Percentiles rank a stretch among this genome's conserved stretches.
Evolutionary conservation across 2,113 vertebrate genomes (phyloP).

Genomic region (Paradoxurus hermaphroditus): DNA sequence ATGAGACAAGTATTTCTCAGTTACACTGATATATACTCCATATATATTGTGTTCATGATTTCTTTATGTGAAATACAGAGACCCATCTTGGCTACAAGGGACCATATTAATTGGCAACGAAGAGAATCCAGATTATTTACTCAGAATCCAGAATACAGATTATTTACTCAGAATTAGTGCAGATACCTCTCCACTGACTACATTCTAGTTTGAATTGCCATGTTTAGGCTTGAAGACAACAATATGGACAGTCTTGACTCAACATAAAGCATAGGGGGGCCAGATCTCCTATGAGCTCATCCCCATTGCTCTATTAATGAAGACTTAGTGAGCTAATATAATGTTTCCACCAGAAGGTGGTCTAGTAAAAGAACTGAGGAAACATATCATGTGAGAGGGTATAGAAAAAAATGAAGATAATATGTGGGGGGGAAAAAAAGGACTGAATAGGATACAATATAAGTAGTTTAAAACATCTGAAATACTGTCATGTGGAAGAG

Average conservation of each 20-base stretch:
- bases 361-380: neutral
- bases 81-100: neutral
- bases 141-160: neutral
- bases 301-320: neutral
- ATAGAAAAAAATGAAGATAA: neutral
- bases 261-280: neutral
- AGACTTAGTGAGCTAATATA: neutral
- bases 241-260: neutral
- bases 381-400: neutral
- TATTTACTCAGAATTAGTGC: neutral
- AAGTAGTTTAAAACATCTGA: neutral
- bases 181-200: neutral
- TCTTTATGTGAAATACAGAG: neutral
- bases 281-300: neutral
- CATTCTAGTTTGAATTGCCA: neutral
- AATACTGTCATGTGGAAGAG: neutral
- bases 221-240: neutral
- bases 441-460: neutral
- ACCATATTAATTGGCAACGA: neutral
- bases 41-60: neutral
- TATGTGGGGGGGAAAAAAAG: neutral
- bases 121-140: neutral
- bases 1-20: neutral
- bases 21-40: neutral
- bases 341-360: neutral